Conservation (phyloP, 2,113 vertebrate genomes). For the Corvus moneduloides region DNA sequence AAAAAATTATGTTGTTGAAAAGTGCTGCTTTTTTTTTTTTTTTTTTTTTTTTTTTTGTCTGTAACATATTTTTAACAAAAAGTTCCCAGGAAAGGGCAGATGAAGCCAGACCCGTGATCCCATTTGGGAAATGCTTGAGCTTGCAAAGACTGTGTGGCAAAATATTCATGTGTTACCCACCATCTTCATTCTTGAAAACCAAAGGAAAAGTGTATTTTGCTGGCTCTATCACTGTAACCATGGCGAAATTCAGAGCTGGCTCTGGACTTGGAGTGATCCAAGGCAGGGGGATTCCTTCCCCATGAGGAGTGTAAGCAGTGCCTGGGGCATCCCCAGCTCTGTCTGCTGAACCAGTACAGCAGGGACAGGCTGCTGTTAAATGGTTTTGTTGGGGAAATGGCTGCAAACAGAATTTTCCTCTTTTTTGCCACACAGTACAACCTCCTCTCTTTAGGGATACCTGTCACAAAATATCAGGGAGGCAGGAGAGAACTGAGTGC, state of each 20-base stretch:
- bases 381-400: neutral
- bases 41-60: rapidly evolving
- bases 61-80: neutral
- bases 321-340: neutral
- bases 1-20: neutral
- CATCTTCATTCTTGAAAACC: neutral
- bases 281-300: neutral
- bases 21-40: rapidly evolving
- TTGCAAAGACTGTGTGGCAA: neutral
- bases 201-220: neutral
- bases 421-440: neutral
- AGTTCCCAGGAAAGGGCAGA: neutral
- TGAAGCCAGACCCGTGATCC: neutral
- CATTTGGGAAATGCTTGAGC: neutral
- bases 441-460: neutral
- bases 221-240: neutral
- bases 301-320: neutral
- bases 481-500: neutral
- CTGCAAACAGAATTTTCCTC: neutral
- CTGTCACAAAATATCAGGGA: neutral
- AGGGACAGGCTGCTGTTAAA: neutral
- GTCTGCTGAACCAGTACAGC: neutral
- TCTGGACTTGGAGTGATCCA: neutral
- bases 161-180: neutral
- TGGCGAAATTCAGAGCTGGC: neutral